phyloP scores from a whole-genome alignment of 2,113 vertebrate species.

The Saccopteryx leptura region DNA sequence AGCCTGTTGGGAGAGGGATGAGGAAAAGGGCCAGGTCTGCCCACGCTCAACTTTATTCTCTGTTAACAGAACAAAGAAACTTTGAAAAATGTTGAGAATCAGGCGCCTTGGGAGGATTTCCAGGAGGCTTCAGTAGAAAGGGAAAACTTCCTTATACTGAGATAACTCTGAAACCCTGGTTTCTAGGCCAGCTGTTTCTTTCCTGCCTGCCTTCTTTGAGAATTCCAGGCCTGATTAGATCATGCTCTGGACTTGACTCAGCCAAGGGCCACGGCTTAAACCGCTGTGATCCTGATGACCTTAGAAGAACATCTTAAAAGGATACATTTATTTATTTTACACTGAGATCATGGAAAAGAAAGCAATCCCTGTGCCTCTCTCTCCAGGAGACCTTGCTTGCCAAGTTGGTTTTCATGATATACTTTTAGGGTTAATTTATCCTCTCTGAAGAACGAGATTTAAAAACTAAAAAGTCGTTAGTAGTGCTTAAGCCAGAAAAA shows the following conservation, averaged over 20 bases:
- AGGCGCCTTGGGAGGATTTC: slow-evolving; percentile 59
- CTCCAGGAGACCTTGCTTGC: slow-evolving; percentile 71
- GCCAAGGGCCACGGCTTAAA: slow-evolving; percentile 85
- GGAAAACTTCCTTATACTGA: slow-evolving; percentile 76
- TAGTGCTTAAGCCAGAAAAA: neutral
- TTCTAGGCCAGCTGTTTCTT: slow-evolving; percentile 76
- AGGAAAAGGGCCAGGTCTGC: slow-evolving; percentile 13
- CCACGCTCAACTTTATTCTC: slow-evolving; percentile 73
- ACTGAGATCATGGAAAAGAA: slow-evolving; percentile 72
- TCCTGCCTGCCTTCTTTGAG: slow-evolving; percentile 31
- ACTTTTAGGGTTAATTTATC: slow-evolving; percentile 76
- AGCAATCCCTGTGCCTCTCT: slow-evolving; percentile 68
- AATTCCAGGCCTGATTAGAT: slow-evolving; percentile 86
- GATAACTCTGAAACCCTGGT: slow-evolving; percentile 82
- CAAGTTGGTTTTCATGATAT: slow-evolving; percentile 70
- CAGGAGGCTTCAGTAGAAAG: slow-evolving; percentile 80
- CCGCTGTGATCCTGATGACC: slow-evolving; percentile 81
- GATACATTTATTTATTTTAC: slow-evolving; percentile 85
- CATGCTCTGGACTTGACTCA: slow-evolving; percentile 79
- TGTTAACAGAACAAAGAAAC: slow-evolving; percentile 74
- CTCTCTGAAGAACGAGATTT: slow-evolving; percentile 72
- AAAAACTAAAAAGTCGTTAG: slow-evolving; percentile 67
- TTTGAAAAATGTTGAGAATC: slow-evolving; percentile 25
- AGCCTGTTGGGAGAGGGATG: neutral
- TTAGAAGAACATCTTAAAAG: slow-evolving; percentile 83